Conservation (phyloP, 2,888 invertebrate genomes). For the Iphiclides podalirius region DNA sequence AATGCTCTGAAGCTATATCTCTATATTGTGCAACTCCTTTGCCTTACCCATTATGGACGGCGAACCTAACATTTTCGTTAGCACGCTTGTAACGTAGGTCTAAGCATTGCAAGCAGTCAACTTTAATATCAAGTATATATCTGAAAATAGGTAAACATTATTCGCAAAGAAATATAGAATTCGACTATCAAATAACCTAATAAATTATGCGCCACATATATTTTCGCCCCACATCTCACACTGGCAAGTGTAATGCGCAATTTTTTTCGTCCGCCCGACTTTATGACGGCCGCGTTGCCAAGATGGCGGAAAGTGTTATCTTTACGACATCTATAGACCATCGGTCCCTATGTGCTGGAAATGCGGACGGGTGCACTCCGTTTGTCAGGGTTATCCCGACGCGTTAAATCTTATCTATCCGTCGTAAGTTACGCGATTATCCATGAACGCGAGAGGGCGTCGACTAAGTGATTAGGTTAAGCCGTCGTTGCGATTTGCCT, state of each 20-base stretch:
- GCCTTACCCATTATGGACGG: too few species aligned
- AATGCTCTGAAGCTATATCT: too few species aligned
- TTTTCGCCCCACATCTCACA: constrained; percentile 7
- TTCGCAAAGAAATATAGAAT: too few species aligned
- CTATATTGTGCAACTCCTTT: too few species aligned
- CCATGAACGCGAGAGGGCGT: not conserved
- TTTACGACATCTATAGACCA: constrained; percentile 17
- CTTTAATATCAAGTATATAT: too few species aligned
- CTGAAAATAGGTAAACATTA: too few species aligned
- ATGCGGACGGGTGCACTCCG: constrained; percentile 7
- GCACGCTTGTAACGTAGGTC: too few species aligned
- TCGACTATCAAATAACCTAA: too few species aligned
- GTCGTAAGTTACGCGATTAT: constrained; percentile 14
- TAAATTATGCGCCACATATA: too few species aligned
- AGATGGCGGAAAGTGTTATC: constrained; percentile 19
- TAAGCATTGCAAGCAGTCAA: too few species aligned
- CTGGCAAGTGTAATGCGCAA: constrained; percentile 2
- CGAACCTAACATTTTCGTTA: too few species aligned
- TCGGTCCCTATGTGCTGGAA: constrained; percentile 4
- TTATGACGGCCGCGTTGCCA: constrained; percentile 18
- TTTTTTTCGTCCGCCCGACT: constrained; percentile 10
- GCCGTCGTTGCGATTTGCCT: constrained; percentile 3
- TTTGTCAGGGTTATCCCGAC: constrained; percentile 7
- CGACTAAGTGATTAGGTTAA: constrained; percentile 16
- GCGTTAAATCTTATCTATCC: constrained; percentile 12